These are phyloP conservation scores for Crocodylus rhombifer DNA, from an alignment of 2,797 vertebrate species.

Conservation along the genomic window DNA sequence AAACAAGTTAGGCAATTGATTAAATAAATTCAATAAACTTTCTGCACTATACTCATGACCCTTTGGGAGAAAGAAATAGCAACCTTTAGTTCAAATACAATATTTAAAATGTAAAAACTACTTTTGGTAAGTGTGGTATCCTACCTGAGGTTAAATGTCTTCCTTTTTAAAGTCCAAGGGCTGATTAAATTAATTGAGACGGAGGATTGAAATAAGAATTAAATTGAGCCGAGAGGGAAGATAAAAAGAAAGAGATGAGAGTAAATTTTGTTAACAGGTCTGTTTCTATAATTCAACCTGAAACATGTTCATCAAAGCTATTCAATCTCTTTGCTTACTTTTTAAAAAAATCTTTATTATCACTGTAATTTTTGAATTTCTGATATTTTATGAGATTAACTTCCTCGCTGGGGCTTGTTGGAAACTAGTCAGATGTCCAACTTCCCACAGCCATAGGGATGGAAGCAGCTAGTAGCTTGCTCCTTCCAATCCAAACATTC, in stretches of 20 bases:
- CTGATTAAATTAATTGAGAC: background rate
- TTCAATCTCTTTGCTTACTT: background rate
- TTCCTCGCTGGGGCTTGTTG: background rate
- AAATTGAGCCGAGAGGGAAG: background rate
- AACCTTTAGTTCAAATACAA: background rate
- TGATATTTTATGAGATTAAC: background rate
- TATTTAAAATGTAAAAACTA: background rate
- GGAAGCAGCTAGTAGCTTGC: fast-evolving
- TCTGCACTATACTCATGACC: background rate
- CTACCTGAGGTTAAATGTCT: background rate
- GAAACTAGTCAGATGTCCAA: background rate
- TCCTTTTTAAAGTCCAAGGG: background rate
- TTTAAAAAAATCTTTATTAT: background rate
- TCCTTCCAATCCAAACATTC: background rate
- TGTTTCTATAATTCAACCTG: background rate
- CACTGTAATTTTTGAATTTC: background rate
- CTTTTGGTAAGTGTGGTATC: background rate
- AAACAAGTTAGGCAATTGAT: background rate
- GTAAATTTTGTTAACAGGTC: background rate
- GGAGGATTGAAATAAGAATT: background rate
- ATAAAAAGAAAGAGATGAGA: background rate
- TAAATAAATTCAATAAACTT: constrained; percentile 8
- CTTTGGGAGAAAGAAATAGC: constrained; percentile 3
- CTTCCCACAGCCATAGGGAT: background rate
- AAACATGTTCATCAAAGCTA: background rate